Base-by-base conservation (phyloP, 2,113 vertebrate genomes). In the Oceanodroma tethys region DNA sequence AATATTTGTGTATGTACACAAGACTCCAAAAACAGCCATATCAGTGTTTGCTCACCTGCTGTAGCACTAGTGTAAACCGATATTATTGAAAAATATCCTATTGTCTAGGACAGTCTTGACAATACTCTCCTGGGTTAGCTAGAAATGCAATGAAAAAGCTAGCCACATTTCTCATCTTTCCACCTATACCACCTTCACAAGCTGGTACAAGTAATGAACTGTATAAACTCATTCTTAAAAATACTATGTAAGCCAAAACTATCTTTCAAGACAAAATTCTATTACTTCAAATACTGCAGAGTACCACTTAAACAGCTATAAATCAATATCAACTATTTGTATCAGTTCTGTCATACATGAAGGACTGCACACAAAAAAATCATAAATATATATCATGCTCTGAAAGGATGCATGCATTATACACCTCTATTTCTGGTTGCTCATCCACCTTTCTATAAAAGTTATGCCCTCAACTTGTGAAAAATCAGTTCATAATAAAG, bases 11-110 rank as follows among this genome's bases (percentile, higher is more conserved):
- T 58, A 55, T 52, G 43, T 58, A 85, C 18, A 32, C 72, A 55
- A 1, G 13, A 94, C 74, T 87, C 62, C 66, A 65, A 90, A 84
- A 58, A 12, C 50, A 95, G 56, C 20, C 32, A 63, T 94, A 95
- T 86, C 79, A 68, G 59, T 94, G 88, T 97, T 97, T 97, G 90
- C 32, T 96, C 97, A 97, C 91, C 97, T 98, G 94, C 86, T 95
- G 55, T 58, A 52, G 72, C 47, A 86, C 63, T 92, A 74, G 60
- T 82, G 93, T 85, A 95, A 96, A 95, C 16, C 13, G 8, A 47
- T 47, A 73, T 68, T 66, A 93, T 23, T 93, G 65, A 97, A 97
- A 97, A 88, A 89, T 60, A 79, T 9, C 58, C 66, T 91, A 58
- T 86, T 95, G 38, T 81, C 50, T 81, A 78, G 30, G 34, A 40